These are phyloP conservation scores for Ochropleura plecta DNA, from an alignment of 2,888 invertebrate species.

Conservation along the genomic window DNA sequence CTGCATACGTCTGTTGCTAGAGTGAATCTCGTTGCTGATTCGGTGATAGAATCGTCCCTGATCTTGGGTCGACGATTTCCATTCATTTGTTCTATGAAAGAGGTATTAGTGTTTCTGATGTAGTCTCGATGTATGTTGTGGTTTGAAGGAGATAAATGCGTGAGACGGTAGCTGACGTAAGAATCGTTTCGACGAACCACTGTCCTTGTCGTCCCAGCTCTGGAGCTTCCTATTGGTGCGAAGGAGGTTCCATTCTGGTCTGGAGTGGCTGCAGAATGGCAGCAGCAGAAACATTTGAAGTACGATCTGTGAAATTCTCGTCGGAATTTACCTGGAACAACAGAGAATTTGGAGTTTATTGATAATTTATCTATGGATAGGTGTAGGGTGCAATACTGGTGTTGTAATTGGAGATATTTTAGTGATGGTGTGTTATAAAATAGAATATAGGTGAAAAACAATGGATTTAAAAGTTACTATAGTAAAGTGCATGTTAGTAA, in stretches of 20 bases:
- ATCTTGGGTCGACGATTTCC: conserved; percentile 82
- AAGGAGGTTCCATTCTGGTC: conserved; percentile 86
- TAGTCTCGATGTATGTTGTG: conserved; percentile 86
- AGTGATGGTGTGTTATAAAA: neutral
- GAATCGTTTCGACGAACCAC: conserved; percentile 87
- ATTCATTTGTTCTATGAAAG: conserved; percentile 87
- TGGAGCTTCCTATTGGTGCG: conserved; percentile 85
- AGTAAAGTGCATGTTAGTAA: neutral
- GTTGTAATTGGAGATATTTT: conserved; percentile 6
- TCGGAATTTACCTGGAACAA: conserved; percentile 93
- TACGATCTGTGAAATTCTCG: conserved; percentile 93
- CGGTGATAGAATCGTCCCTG: conserved; percentile 85
- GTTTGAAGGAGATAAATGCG: conserved; percentile 87
- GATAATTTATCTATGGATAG: neutral
- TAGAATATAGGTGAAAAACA: neutral
- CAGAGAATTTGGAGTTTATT: conserved; percentile 58
- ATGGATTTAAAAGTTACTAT: neutral
- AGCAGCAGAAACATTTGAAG: conserved; percentile 91
- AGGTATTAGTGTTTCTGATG: conserved; percentile 85
- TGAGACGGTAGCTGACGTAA: conserved; percentile 85
- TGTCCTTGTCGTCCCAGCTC: conserved; percentile 85
- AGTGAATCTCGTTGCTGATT: conserved; percentile 85
- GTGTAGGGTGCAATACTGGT: conserved; percentile 37
- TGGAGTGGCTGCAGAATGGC: conserved; percentile 73
- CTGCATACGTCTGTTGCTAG: conserved; percentile 81